Evolutionary conservation across 2,113 vertebrate genomes (phyloP).

Genomic region (Burhinus oedicnemus): DNA sequence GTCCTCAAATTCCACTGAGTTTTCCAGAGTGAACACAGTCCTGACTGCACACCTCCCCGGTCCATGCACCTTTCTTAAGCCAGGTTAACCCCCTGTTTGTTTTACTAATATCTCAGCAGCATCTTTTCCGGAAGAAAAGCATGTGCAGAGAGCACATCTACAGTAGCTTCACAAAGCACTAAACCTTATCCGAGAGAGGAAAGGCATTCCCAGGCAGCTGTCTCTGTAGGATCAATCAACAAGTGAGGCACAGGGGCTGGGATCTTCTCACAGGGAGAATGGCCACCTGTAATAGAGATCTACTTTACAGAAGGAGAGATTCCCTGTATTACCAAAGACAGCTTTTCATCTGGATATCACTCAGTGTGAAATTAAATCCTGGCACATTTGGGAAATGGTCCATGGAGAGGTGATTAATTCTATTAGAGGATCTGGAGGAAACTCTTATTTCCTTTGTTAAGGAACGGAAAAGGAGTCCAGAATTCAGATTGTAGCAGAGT

Average conservation of each 20-base stretch:
- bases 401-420: constrained; percentile 25
- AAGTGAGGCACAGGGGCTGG: background rate
- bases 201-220: background rate
- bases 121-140: background rate
- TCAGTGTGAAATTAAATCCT: constrained; percentile 27
- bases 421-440: background rate
- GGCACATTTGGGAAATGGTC: constrained; percentile 11
- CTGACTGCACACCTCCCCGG: background rate
- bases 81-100: background rate
- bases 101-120: background rate
- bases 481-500: background rate
- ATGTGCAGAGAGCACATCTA: background rate
- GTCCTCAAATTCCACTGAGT: background rate
- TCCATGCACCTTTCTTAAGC: no score
- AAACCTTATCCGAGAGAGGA: background rate
- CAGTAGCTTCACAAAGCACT: background rate
- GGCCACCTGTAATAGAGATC: background rate
- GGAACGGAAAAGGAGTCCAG: background rate
- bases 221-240: background rate
- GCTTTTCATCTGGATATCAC: background rate
- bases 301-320: background rate
- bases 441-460: background rate
- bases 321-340: background rate
- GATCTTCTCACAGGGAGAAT: background rate
- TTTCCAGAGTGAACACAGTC: background rate